These are phyloP conservation scores for Leiothrix lutea DNA, from an alignment of 2,113 vertebrate species.

Conservation along the genomic window DNA sequence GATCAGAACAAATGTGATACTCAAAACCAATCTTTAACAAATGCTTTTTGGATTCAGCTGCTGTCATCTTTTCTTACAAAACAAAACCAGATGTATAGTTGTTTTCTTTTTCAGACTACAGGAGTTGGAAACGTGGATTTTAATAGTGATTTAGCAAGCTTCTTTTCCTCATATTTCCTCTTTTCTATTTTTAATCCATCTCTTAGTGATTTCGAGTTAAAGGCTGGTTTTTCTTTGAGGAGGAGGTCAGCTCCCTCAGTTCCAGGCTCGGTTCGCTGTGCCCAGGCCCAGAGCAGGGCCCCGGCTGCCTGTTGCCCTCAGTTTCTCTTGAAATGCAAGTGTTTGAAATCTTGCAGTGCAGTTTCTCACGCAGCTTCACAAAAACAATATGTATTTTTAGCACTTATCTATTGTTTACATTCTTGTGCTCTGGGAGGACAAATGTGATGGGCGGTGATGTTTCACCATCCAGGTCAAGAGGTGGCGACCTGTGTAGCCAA, in stretches of 20 bases:
- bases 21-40: not conserved
- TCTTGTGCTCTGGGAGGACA: no score
- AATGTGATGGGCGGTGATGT: no score
- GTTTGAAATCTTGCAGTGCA: no score
- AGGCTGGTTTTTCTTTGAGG: fast-evolving
- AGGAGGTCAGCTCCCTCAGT: not conserved
- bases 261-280: not conserved
- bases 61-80: not conserved
- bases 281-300: no score
- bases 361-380: no score
- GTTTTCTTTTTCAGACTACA: not conserved
- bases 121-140: not conserved
- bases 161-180: not conserved
- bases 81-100: not conserved
- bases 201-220: not conserved
- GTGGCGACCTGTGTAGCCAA: no score
- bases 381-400: no score
- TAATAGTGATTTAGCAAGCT: not conserved
- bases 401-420: no score
- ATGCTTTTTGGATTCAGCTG: not conserved
- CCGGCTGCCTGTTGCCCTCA: no score
- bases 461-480: no score
- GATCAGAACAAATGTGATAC: not conserved
- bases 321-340: no score
- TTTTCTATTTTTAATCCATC: not conserved